A percentile compares a stretch with the other conserved stretches of the same genome.
These are phyloP conservation scores for Limnothrissa miodon DNA, from an alignment of 2,113 vertebrate species.

Conservation along the genomic window DNA sequence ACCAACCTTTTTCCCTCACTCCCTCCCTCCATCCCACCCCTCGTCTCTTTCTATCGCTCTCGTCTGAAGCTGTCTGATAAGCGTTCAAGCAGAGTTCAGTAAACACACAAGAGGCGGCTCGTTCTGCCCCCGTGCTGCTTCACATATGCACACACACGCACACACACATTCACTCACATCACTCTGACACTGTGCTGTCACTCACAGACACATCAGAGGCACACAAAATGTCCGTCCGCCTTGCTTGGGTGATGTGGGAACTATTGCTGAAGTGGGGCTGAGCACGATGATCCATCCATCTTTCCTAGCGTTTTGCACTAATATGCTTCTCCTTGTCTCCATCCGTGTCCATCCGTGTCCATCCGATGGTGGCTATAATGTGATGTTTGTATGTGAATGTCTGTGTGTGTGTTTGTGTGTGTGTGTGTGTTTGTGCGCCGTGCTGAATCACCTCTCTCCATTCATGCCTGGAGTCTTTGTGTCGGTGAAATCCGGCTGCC, in stretches of 20 bases:
- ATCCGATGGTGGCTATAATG: neutral
- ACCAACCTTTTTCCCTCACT: neutral
- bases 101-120: conserved; percentile 9
- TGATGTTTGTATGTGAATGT: neutral
- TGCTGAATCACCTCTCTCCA: neutral
- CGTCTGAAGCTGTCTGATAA: conserved; percentile 12
- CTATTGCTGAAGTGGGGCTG: neutral
- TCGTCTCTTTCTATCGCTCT: neutral
- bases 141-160: neutral
- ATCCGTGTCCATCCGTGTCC: neutral
- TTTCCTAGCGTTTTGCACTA: neutral
- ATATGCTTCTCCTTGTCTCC: too few relatives aligned
- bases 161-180: conserved; percentile 9
- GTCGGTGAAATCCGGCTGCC: conserved; percentile 19
- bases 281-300: neutral
- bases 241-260: neutral
- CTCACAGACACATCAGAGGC: conserved; percentile 3
- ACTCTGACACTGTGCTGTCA: neutral
- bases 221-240: conserved; percentile 2
- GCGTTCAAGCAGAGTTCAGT: conserved; percentile 17
- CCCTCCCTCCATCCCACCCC: neutral
- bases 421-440: neutral
- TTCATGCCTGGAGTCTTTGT: conserved; percentile 7
- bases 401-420: neutral
- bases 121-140: conserved; percentile 22